Percentiles rank a stretch among this genome's conserved stretches.
Conservation (phyloP, 2,113 vertebrate species). For the Sinocyclocheilus grahami region DNA sequence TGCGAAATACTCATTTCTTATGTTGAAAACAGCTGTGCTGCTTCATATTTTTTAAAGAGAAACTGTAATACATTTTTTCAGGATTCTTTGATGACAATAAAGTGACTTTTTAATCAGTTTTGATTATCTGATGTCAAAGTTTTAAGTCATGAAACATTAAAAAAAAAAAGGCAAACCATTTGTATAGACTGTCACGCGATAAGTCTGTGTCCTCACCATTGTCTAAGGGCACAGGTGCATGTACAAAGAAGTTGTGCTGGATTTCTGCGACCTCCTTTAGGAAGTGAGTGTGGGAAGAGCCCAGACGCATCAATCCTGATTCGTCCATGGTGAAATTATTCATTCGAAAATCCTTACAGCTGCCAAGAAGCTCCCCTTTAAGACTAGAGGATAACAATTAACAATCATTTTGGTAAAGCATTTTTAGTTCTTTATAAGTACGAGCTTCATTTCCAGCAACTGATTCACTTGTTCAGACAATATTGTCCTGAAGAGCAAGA, state of each 20-base stretch:
- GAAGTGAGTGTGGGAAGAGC: conserved; percentile 56
- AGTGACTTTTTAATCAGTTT: too few species aligned
- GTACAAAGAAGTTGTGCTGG: neutral
- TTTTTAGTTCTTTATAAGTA: neutral
- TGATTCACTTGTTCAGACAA: neutral
- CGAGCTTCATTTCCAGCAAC: neutral
- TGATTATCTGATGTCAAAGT: too few species aligned
- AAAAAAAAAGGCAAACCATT: neutral
- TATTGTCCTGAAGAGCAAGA: neutral
- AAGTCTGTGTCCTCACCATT: neutral
- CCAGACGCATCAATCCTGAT: conserved; percentile 78
- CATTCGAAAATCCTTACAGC: conserved; percentile 88
- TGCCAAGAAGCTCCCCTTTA: conserved; percentile 84
- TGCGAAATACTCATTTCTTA: too few species aligned
- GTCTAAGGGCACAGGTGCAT: neutral
- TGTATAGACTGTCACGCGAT: too few species aligned
- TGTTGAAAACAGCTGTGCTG: too few species aligned
- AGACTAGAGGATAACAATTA: conserved; percentile 66
- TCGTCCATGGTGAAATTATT: conserved; percentile 77
- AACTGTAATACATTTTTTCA: neutral
- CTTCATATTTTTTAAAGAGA: neutral
- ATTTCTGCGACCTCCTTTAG: conserved; percentile 7
- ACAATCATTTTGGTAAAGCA: conserved; percentile 12
- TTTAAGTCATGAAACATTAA: neutral
- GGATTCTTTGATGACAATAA: too few species aligned